Base-by-base conservation (phyloP, 92 coral and sea anemone genomes). In the Epizoanthus illoricatus region DNA sequence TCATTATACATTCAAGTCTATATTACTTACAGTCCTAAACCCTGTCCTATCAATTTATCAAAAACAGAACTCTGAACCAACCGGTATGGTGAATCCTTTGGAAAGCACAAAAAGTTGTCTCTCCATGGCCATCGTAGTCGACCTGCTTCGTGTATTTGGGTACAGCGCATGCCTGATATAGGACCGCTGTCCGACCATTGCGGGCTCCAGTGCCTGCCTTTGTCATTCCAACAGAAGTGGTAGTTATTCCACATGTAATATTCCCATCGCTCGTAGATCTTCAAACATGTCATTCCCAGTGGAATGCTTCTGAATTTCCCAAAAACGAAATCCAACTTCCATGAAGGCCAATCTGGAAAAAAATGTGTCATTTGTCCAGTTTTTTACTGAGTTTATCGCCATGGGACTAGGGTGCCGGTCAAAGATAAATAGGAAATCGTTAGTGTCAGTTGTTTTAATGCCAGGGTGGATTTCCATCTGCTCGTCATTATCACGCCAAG, bases 71-170 rank as follows among this genome's bases (percentile, higher is more conserved):
- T 13, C 18, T 18, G 7, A 2, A 21, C 82, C 4, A 43, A 78
- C 82, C 82, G 69, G 71, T 78, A 78, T 5, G 82, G 82, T 1
- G 71, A 63, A 40, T 64, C 69, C 45, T 12, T 21, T 11, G 82
- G 82, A 61, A 78, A 78, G 61, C 82, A 78, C 69, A 78, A 23
- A 40, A 78, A 78, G 67, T 78, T 78, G 67, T 78, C 82, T 78
- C 71, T 21, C 82, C 82, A 78, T 52, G 56, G 56, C 82, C 82
- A 78, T 1, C 41, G 45, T 12, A 70, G 49, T 40, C 21, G 65
- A 4, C 71, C 16, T 42, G 82, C 71, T 20, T 78, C 82, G 55
- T 45, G 65, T 21, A 78, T 78, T 63, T 78, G 82, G 18, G 82
- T 78, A 45, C 82, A 78, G 45, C 61, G 82, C 82, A 78, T 78